These are phyloP conservation scores for Caranx melampygus DNA, from an alignment of 2,113 vertebrate species.

Conservation along the genomic window DNA sequence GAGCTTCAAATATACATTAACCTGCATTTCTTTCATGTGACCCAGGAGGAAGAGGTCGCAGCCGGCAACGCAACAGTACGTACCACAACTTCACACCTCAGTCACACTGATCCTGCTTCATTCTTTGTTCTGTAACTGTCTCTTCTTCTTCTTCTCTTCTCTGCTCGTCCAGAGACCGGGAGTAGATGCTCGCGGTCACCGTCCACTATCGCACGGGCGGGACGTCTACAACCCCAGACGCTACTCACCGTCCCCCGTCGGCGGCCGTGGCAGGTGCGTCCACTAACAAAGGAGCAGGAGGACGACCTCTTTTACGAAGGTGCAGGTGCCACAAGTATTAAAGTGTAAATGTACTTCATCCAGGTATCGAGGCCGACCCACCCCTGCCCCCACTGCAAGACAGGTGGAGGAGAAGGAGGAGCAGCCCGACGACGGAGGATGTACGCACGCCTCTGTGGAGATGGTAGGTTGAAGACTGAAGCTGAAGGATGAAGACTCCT, in stretches of 20 bases:
- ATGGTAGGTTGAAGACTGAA: constrained; percentile 84
- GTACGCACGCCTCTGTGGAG: constrained; percentile 79
- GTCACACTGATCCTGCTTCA: not conserved
- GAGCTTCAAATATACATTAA: too few relatives aligned
- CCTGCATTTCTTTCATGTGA: too few relatives aligned
- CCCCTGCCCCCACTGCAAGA: rapidly evolving
- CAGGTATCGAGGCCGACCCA: constrained; percentile 84
- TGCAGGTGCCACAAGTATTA: too few relatives aligned
- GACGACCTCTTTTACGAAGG: too few relatives aligned
- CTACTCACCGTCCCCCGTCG: constrained; percentile 81
- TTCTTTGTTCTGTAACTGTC: not conserved
- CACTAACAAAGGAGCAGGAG: too few relatives aligned
- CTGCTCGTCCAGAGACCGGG: rapidly evolving
- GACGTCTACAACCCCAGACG: constrained; percentile 50
- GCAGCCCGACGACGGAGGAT: constrained; percentile 87
- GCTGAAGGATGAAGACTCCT: too few relatives aligned
- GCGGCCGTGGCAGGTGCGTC: constrained; percentile 37
- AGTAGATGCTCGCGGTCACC: constrained; percentile 77
- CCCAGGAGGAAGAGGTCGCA: not conserved
- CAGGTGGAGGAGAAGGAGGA: constrained; percentile 41
- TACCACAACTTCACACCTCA: not conserved
- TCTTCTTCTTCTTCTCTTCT: not conserved
- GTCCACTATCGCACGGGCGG: constrained; percentile 71
- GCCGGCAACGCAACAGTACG: not conserved
- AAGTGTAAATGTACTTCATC: not conserved